Evolutionary conservation across 2,113 vertebrate species (phyloP).

Genomic region (Talpa occidentalis): DNA sequence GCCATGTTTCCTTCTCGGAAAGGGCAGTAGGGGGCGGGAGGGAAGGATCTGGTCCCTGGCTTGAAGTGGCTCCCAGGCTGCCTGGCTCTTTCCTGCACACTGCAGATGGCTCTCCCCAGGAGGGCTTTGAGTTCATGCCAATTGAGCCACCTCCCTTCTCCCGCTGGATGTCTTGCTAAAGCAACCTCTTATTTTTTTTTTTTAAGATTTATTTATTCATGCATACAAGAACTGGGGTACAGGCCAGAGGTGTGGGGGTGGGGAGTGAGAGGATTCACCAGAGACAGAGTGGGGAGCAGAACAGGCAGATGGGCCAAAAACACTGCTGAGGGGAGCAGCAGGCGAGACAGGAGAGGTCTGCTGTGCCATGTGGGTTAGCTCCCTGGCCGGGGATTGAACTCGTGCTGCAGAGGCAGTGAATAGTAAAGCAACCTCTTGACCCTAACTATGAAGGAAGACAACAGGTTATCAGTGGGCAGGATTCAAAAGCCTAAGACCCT

Average conservation of each 20-base stretch:
- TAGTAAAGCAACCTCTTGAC: neutral
- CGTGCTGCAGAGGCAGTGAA: no score
- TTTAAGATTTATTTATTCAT: no score
- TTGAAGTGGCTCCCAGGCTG: neutral
- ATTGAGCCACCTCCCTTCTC: neutral
- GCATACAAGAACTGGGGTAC: no score
- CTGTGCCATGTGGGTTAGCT: no score
- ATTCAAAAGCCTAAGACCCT: neutral
- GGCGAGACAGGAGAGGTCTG: no score
- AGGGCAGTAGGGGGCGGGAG: neutral
- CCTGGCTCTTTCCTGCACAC: neutral
- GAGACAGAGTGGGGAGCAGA: no score
- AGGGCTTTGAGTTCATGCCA: neutral
- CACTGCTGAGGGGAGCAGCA: no score
- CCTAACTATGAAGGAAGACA: neutral
- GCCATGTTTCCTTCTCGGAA: neutral
- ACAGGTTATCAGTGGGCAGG: neutral
- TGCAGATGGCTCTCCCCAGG: neutral
- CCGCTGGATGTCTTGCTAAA: slow-evolving; percentile 3
- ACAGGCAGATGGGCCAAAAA: no score
- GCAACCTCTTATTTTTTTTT: no score
- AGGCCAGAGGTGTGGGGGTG: no score
- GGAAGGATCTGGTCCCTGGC: neutral
- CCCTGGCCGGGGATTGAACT: no score
- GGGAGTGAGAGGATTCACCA: no score